These are phyloP conservation scores for Cephalopachus bancanus DNA, from an alignment of 2,797 vertebrate genomes.

Conservation along the genomic window DNA sequence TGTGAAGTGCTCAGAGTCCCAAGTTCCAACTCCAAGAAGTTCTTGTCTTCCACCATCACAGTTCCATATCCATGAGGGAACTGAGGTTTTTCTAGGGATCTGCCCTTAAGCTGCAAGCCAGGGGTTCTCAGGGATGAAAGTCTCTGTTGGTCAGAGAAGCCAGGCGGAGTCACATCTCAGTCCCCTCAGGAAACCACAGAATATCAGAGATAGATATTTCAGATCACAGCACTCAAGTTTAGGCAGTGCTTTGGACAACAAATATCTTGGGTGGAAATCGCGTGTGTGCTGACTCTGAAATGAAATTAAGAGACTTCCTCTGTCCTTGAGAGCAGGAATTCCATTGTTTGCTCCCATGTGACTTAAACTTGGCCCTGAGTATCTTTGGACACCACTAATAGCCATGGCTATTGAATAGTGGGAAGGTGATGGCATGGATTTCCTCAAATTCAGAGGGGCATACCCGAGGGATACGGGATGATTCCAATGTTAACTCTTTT, in stretches of 20 bases:
- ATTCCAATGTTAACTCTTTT: background rate
- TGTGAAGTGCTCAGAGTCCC: background rate
- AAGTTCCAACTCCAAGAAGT: background rate
- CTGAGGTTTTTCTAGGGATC: background rate
- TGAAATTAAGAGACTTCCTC: slow-evolving; percentile 62
- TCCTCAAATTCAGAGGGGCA: slow-evolving; percentile 74
- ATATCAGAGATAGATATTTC: background rate
- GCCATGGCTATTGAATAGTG: background rate
- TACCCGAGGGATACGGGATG: slow-evolving; percentile 50
- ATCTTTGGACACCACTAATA: slow-evolving; percentile 58
- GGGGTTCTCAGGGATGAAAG: background rate
- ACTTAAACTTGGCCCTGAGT: slow-evolving; percentile 9
- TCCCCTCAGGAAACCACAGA: background rate
- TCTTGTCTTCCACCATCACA: background rate
- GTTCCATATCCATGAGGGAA: background rate
- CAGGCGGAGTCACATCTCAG: background rate
- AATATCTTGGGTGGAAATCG: background rate
- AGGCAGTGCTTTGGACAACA: background rate
- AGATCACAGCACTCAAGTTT: background rate
- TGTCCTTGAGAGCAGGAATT: slow-evolving; percentile 69
- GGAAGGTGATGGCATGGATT: slow-evolving; percentile 56
- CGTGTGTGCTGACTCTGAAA: background rate
- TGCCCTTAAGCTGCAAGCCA: background rate
- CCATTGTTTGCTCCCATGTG: slow-evolving; percentile 63
- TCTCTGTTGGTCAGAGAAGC: background rate